These are phyloP conservation scores for Apocheima hispidaria DNA, from an alignment of 2,888 invertebrate species.

Conservation along the genomic window DNA sequence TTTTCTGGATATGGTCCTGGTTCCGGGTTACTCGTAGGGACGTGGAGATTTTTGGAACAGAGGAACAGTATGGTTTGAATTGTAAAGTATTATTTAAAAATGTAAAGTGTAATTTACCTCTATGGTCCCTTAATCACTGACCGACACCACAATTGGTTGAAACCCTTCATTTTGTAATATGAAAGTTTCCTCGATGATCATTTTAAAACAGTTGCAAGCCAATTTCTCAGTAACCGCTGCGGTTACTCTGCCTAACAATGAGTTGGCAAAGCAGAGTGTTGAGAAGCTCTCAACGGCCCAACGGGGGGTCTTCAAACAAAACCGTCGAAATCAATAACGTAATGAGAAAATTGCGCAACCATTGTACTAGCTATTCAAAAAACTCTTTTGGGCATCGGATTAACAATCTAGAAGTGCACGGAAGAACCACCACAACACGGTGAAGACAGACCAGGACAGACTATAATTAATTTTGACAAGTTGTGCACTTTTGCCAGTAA, in stretches of 20 bases:
- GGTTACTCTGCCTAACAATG: constrained; percentile 34
- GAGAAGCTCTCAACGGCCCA: constrained; percentile 49
- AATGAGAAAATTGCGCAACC: constrained; percentile 82
- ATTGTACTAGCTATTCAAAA: constrained; percentile 59
- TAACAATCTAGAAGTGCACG: constrained; percentile 53
- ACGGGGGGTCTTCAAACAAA: constrained; percentile 74
- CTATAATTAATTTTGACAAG: neutral
- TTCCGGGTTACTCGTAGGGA: no score
- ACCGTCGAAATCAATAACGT: constrained; percentile 82
- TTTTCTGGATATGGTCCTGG: no score
- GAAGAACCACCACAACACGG: constrained; percentile 39
- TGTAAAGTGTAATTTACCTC: no score
- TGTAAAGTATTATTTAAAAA: no score
- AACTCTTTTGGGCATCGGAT: constrained; percentile 55
- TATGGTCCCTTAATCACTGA: no score
- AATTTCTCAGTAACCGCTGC: constrained; percentile 11
- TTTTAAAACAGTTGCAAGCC: neutral
- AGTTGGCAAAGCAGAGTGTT: constrained; percentile 46
- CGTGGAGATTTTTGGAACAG: no score
- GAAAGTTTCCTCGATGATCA: neutral
- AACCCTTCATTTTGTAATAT: no score
- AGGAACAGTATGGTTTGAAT: no score
- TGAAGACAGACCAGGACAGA: neutral
- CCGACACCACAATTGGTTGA: no score
- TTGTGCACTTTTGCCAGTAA: no score